Evolutionary conservation across 2,113 vertebrate genomes (phyloP).

Genomic region (Hippocampus zosterae): DNA sequence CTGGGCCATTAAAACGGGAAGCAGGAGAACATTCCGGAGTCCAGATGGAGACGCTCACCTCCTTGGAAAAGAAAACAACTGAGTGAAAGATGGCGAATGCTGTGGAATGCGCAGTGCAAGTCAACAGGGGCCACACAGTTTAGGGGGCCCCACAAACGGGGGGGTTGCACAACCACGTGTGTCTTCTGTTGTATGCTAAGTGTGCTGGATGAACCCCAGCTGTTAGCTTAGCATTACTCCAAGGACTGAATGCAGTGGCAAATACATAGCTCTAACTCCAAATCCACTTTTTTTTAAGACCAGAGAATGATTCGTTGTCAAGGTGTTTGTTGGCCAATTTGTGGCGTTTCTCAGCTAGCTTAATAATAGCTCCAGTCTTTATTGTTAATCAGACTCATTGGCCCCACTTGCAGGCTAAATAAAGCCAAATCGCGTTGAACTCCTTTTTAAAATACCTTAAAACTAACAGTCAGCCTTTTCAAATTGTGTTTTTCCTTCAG

Average conservation of each 20-base stretch:
- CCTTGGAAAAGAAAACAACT: slow-evolving; percentile 3
- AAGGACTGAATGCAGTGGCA: neutral
- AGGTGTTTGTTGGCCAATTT: too few species aligned
- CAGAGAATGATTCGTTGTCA: too few species aligned
- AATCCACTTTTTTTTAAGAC: too few species aligned
- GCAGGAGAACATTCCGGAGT: slow-evolving; percentile 40
- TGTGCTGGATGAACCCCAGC: neutral
- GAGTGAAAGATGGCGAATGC: slow-evolving; percentile 1
- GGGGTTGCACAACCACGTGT: slow-evolving; percentile 38
- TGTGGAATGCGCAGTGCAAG: slow-evolving; percentile 2
- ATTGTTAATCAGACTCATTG: too few species aligned
- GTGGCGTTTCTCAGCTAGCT: too few species aligned
- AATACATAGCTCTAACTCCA: neutral
- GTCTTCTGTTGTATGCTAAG: slow-evolving; percentile 45
- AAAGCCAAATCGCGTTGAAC: too few species aligned
- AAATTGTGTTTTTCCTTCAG: too few species aligned
- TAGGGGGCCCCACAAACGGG: neutral
- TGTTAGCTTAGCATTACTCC: neutral
- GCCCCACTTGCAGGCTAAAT: too few species aligned
- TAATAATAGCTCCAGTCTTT: too few species aligned
- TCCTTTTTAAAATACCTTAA: too few species aligned
- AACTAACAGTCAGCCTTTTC: too few species aligned
- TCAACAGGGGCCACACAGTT: neutral
- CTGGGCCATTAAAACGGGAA: slow-evolving; percentile 46
- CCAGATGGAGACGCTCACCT: slow-evolving; percentile 18